Conservation (phyloP, 1,140 invertebrate species). For the Pseudoatta argentina region DNA sequence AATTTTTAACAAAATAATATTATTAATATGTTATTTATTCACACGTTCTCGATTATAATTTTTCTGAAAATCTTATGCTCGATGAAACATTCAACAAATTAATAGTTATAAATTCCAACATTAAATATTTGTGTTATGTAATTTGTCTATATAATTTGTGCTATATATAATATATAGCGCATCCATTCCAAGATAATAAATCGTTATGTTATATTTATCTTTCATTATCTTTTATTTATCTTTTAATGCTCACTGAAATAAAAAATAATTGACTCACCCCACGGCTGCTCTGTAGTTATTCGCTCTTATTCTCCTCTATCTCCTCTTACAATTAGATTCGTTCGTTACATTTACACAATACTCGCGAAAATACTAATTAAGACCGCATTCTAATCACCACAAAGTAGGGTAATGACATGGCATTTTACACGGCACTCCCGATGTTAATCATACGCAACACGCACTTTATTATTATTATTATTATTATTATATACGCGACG, state of each 20-base stretch:
- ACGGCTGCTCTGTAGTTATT: background rate
- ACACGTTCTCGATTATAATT: background rate
- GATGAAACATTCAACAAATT: background rate
- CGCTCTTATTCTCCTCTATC: background rate
- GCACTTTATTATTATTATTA: slow-evolving; percentile 10
- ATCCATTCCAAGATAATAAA: background rate
- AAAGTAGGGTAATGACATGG: slow-evolving; percentile 22
- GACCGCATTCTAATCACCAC: slow-evolving; percentile 8
- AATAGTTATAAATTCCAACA: background rate
- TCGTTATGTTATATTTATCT: background rate
- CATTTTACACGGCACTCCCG: background rate
- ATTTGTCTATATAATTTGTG: background rate
- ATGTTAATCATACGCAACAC: slow-evolving; percentile 3
- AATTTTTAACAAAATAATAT: background rate
- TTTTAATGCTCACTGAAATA: slow-evolving; percentile 6
- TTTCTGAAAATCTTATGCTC: background rate
- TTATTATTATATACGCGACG: background rate
- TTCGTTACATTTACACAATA: slow-evolving; percentile 12
- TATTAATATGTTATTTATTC: background rate
- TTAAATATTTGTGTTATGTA: background rate
- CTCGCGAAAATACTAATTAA: slow-evolving; percentile 12
- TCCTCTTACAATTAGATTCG: background rate
- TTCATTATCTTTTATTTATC: slow-evolving; percentile 19
- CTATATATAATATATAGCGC: no score
- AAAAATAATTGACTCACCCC: slow-evolving; percentile 3